Evolutionary conservation across 1,140 invertebrate genomes (phyloP), one percentile per base, ranked within the genome.

Genomic region (Atopsyche davidsoni): DNA sequence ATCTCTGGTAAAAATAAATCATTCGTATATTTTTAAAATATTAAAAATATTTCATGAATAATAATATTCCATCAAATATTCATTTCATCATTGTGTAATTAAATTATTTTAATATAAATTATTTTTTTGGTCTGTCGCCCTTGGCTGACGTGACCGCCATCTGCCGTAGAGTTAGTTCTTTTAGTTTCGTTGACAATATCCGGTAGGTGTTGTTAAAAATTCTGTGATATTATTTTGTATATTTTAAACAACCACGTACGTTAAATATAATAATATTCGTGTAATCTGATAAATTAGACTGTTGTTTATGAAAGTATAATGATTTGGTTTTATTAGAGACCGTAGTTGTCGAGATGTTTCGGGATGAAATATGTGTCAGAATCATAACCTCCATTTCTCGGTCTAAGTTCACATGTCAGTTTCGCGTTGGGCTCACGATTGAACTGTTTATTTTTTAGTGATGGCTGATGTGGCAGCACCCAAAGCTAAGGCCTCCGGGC

Each of bases 391-490:
- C 42, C n/a, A 41, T 17, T 24, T 17, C n/a, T 24, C n/a, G 4
- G 6, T 1, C 13, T 36, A 35, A 42, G 40, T 50, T 17, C 47
- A 50, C 47, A 50, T 50, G 47, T 50, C 47, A 50, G 31, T 36
- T 51, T n/a, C 22, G 41, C 43, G 11, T 53, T 45, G n/a, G n/a
- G n/a, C n/a, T n/a, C n/a, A n/a, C 58, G 51, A 60, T 55, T 47
- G 53, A 42, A 55, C 44, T 55, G 44, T 65, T 60, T 53, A 57
- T 57, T 62, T 78, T 75, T 66, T 68, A 80, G 77, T 60, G 62
- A 83, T 83, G 80, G 77, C 81, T 60, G 80, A 81, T 63, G 67
- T 69, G 57, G 64, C 71, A 57, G 68, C 69, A 46, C 66, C 75
- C 54, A 79, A 81, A 59, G 68, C 76, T 16, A 76, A 79, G 65